Conservation (phyloP, 2,113 vertebrate species). For the Donacobius atricapilla region DNA sequence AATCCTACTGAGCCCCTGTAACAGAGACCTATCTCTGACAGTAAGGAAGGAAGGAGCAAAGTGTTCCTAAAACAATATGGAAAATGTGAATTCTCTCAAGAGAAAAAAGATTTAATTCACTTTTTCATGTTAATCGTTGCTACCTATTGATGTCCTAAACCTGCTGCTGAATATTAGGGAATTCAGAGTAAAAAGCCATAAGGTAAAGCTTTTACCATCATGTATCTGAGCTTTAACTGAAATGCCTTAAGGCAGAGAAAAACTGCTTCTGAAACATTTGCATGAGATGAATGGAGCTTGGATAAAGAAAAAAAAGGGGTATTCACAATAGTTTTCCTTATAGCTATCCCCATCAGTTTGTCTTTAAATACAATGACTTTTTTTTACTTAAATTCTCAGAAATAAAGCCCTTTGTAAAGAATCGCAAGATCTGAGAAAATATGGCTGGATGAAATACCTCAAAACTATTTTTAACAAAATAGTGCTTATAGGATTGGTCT, state of each 20-base stretch:
- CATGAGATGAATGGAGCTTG: constrained; percentile 58
- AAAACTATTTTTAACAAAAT: neutral
- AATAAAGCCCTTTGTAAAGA: constrained; percentile 31
- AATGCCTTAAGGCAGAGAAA: constrained; percentile 65
- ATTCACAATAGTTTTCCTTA: neutral
- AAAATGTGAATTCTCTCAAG: neutral
- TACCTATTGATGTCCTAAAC: constrained; percentile 29
- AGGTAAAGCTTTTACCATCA: constrained; percentile 41
- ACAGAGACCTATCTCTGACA: neutral
- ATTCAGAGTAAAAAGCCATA: constrained; percentile 57
- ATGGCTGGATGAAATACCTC: neutral
- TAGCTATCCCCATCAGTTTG: constrained; percentile 33
- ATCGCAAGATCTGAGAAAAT: neutral
- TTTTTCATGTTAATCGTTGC: neutral
- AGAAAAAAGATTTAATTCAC: neutral
- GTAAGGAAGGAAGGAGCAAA: neutral
- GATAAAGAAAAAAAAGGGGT: neutral
- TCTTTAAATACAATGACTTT: constrained; percentile 26
- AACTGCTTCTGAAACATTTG: constrained; percentile 66
- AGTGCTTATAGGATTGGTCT: neutral
- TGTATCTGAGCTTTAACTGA: constrained; percentile 60
- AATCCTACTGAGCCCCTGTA: neutral
- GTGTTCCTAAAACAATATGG: neutral
- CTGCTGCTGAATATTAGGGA: constrained; percentile 26
- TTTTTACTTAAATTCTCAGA: constrained; percentile 18